Evolutionary conservation across 2,113 vertebrate genomes (phyloP), one percentile per base, ranked within the genome.

Genomic region (Hemiscyllium ocellatum): DNA sequence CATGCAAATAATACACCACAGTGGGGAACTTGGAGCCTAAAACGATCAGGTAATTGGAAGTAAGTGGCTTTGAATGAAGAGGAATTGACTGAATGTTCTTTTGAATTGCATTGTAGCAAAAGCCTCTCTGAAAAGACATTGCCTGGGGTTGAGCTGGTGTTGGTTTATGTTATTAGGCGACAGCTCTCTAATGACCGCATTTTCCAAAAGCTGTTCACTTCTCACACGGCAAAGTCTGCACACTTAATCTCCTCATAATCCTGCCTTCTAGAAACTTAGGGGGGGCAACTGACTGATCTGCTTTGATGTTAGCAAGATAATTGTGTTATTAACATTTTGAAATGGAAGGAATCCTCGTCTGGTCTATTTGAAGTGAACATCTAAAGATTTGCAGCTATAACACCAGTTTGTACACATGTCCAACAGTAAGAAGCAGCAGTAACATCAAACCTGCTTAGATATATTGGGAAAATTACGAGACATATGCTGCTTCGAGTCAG

Each of bases 281-380:
- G n/a, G n/a, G 50, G 87, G 76, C 13, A 15, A 80, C n/a, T 65
- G 87, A 68, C 61, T 93, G 89, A 93, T 93, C 89, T 66, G n/a
- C 65, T 93, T 93, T 93, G 89, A 93, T 66, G 89, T 93, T 17
- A 37, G 89, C 22, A 61, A 66, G 89, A 66, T 93, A 61, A 93
- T 37, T 8, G 89, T 66, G 61, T 66, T 17, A 93, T 93, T 93
- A 93, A 68, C 37, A 93, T 93, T 93, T 93, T 37, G 89, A 93
- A 93, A 93, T 93, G 89, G 56, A 68, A 66, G n/a, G 56, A 66
- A n/a, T 20, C 89, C 37, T 68, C 3, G 37, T 68, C n/a, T 19
- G n/a, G 37, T 93, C 65, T 68, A 93, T 93, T 91, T 93, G 89
- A 93, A 93, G 89, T 93, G 89, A 93, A 93, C 89, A 93, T 68